phyloP scores from a whole-genome alignment of 2,888 invertebrate genomes.

The Eilema sororculum region DNA sequence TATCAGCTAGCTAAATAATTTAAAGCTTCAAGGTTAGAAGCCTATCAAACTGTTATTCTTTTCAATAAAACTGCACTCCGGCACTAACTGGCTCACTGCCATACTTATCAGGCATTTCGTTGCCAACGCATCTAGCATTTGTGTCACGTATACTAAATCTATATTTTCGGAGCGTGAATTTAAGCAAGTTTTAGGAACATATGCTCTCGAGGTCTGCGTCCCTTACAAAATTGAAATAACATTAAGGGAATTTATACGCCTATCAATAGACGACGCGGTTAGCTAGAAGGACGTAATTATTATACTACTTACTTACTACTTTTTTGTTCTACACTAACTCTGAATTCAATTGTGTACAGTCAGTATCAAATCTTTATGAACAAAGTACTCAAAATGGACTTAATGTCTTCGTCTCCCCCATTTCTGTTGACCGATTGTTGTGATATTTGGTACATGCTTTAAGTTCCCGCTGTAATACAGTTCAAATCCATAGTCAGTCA shows the following conservation, averaged over 20 bases:
- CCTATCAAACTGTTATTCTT: slow-evolving; percentile 41
- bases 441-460: too few relatives aligned
- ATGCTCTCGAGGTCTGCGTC: slow-evolving; percentile 50
- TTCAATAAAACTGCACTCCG: slow-evolving; percentile 40
- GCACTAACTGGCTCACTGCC: slow-evolving; percentile 43
- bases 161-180: slow-evolving; percentile 59
- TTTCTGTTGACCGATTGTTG: too few relatives aligned
- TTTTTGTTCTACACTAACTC: not conserved
- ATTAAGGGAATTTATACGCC: slow-evolving; percentile 33
- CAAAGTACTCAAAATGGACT: too few relatives aligned
- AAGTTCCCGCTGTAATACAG: too few relatives aligned
- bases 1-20: slow-evolving; percentile 18
- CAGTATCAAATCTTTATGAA: too few relatives aligned
- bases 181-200: slow-evolving; percentile 62
- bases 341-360: not conserved
- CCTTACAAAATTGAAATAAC: slow-evolving; percentile 44
- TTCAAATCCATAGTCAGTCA: too few relatives aligned
- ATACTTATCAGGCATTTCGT: slow-evolving; percentile 40
- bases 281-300: too few relatives aligned
- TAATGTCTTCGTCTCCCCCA: too few relatives aligned
- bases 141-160: slow-evolving; percentile 62
- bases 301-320: too few relatives aligned
- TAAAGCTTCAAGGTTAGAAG: slow-evolving; percentile 27
- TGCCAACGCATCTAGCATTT: slow-evolving; percentile 42
- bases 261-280: slow-evolving; percentile 1